Evolutionary conservation across 2,888 invertebrate species (phyloP).

Genomic region (Epsilonema sp.): DNA sequence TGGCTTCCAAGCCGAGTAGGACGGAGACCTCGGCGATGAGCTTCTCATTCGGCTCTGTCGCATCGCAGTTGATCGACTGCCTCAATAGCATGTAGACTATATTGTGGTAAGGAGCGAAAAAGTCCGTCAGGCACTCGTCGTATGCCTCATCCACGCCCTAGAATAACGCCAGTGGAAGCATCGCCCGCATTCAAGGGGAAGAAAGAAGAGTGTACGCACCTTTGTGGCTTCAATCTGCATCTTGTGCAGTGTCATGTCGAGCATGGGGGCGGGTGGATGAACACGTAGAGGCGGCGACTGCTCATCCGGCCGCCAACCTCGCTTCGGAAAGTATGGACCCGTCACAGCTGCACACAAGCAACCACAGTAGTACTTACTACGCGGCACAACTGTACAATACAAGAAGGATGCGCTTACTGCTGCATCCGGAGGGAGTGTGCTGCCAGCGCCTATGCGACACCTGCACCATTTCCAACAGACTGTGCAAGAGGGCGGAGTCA

Average conservation of each 20-base stretch:
- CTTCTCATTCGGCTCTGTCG: too few species aligned
- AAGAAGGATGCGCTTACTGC: too few species aligned
- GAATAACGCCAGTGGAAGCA: neutral
- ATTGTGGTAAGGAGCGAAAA: neutral
- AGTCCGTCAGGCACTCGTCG: neutral
- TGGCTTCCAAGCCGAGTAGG: slow-evolving; percentile 70
- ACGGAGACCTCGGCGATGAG: slow-evolving; percentile 31
- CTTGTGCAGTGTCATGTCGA: slow-evolving; percentile 61
- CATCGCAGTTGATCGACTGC: neutral
- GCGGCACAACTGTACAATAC: too few species aligned
- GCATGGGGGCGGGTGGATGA: slow-evolving; percentile 55
- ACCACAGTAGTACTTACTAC: too few species aligned
- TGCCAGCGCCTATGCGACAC: slow-evolving; percentile 44
- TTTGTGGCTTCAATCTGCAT: slow-evolving; percentile 49
- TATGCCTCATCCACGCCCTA: neutral
- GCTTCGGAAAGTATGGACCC: slow-evolving; percentile 55
- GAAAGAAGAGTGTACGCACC: slow-evolving; percentile 29
- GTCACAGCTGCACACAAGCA: too few species aligned
- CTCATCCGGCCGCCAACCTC: slow-evolving; percentile 41
- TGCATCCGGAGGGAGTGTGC: neutral
- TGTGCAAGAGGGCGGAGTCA: slow-evolving; percentile 10
- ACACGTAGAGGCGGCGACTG: slow-evolving; percentile 44
- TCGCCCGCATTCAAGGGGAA: neutral
- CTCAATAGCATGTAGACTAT: neutral
- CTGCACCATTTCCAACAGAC: slow-evolving; percentile 15